Evolutionary conservation across 2,113 vertebrate genomes (phyloP).

Genomic region (human (Homo sapiens)): GRCh38 chr2:238154501-238155000

Average conservation of each 20-base stretch:
- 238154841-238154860: rapidly evolving
- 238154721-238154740: rapidly evolving
- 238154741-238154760: not conserved
- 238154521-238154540: too few relatives aligned
- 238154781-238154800: not conserved
- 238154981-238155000: not conserved
- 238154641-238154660: too few relatives aligned
- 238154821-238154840: not conserved
- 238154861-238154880: not conserved
- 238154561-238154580: too few relatives aligned
- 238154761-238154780: not conserved
- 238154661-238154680: too few relatives aligned
- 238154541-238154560: too few relatives aligned
- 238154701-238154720: not conserved
- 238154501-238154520: too few relatives aligned
- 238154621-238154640: rapidly evolving
- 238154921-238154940: not conserved
- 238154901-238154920: not conserved
- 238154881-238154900: not conserved
- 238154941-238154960: not conserved
- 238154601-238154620: not conserved
- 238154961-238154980: not conserved
- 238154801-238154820: rapidly evolving
- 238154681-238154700: rapidly evolving
- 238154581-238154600: rapidly evolving